Percentiles rank a stretch among this genome's conserved stretches.
Conservation (phyloP, 2,888 invertebrate genomes). For the Rhingia rostrata region DNA sequence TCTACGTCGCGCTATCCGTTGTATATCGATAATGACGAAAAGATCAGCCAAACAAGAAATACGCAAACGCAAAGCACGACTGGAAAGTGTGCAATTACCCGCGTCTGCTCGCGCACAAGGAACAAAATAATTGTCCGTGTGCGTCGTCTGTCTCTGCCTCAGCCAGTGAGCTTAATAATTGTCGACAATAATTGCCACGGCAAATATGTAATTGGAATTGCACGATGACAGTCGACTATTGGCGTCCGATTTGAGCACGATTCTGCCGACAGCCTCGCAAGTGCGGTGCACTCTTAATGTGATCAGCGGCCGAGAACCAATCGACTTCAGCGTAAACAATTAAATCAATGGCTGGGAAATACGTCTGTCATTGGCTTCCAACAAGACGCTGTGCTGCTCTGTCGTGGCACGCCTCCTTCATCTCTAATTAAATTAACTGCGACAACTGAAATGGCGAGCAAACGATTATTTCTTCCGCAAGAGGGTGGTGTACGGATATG, state of each 20-base stretch:
- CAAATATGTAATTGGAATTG: slow-evolving; percentile 53
- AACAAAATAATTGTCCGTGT: slow-evolving; percentile 39
- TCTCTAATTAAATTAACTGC: slow-evolving; percentile 55
- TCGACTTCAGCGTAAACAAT: slow-evolving; percentile 16
- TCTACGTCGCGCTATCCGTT: slow-evolving; percentile 16
- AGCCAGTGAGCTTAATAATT: slow-evolving; percentile 50
- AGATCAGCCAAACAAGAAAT: slow-evolving; percentile 53
- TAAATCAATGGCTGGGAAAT: slow-evolving; percentile 39
- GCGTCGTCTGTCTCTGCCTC: slow-evolving; percentile 6
- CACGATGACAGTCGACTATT: slow-evolving; percentile 32
- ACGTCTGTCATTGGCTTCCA: slow-evolving; percentile 22
- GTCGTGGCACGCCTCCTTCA: slow-evolving; percentile 34
- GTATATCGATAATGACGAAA: slow-evolving; percentile 58
- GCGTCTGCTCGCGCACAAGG: not conserved
- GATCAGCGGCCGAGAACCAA: slow-evolving; percentile 38
- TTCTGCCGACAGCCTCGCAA: not conserved
- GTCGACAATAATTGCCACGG: slow-evolving; percentile 55
- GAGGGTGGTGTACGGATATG: slow-evolving; percentile 2
- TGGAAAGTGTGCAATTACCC: slow-evolving; percentile 34
- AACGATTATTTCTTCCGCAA: slow-evolving; percentile 46
- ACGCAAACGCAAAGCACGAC: slow-evolving; percentile 12
- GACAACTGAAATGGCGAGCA: slow-evolving; percentile 20
- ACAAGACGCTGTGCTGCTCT: not conserved
- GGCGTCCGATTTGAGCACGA: slow-evolving; percentile 32
- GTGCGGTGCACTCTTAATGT: slow-evolving; percentile 36